These are phyloP conservation scores for Megalurothrips usitatus DNA, from an alignment of 2,888 invertebrate genomes.

Conservation along the genomic window DNA sequence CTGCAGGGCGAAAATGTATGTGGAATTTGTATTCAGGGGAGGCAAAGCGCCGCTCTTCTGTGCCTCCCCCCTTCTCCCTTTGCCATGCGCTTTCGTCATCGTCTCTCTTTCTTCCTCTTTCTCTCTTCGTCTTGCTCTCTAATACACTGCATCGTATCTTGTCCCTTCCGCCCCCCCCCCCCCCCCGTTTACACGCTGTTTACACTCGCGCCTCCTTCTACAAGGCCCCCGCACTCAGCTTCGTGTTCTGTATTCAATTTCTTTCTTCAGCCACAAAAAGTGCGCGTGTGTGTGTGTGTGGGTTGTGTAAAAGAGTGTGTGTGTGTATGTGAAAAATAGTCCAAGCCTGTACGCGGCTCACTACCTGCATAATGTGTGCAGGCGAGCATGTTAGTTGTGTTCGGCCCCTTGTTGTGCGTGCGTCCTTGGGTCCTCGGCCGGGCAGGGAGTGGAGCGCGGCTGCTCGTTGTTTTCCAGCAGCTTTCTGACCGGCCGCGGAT, in stretches of 20 bases:
- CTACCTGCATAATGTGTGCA: no score
- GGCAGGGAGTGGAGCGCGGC: not conserved
- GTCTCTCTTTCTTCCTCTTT: not conserved
- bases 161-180: not conserved
- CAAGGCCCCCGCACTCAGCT: not conserved
- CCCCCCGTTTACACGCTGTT: not conserved
- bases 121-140: not conserved
- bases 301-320: no score
- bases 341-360: no score
- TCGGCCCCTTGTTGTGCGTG: no score
- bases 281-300: no score
- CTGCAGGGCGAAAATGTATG: slow-evolving; percentile 10
- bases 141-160: slow-evolving; percentile 1
- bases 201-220: not conserved
- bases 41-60: not conserved
- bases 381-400: no score
- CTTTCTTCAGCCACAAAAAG: not conserved
- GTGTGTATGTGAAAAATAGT: no score
- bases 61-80: not conserved
- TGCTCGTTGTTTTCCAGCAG: no score
- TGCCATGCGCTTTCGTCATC: not conserved
- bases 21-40: slow-evolving; percentile 12
- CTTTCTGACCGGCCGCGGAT: no score
- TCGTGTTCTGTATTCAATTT: not conserved
- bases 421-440: no score